Conservation (phyloP, 1,140 invertebrate genomes). For the Meteorus sp. region DNA sequence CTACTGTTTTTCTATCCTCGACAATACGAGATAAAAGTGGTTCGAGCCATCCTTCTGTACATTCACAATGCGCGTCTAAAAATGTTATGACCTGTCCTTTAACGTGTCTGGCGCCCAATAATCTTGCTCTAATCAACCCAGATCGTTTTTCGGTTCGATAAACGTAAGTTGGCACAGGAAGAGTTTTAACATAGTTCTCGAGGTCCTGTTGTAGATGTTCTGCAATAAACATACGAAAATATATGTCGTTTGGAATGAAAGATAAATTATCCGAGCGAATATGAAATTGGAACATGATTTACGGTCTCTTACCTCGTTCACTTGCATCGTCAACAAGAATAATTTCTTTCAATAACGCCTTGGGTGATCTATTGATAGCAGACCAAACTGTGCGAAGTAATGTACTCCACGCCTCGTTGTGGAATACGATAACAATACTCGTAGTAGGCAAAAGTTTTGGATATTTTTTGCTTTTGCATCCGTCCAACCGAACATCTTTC, state of each 20-base stretch:
- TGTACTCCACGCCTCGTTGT: slow-evolving; percentile 98
- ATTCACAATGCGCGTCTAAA: slow-evolving; percentile 95
- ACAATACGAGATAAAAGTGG: slow-evolving; percentile 88
- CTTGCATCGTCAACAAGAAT: slow-evolving; percentile 96
- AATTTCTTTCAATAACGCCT: slow-evolving; percentile 85
- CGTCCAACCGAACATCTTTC: slow-evolving; percentile 89
- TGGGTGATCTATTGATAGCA: slow-evolving; percentile 90
- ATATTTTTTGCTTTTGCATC: slow-evolving; percentile 79
- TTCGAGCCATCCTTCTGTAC: slow-evolving; percentile 93
- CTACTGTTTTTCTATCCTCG: slow-evolving; percentile 88
- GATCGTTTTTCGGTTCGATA: slow-evolving; percentile 87
- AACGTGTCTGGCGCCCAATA: slow-evolving; percentile 89
- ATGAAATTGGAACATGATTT: slow-evolving; percentile 17
- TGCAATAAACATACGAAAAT: slow-evolving; percentile 52
- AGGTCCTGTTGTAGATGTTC: slow-evolving; percentile 87
- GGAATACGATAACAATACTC: slow-evolving; percentile 95
- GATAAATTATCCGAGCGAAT: slow-evolving; percentile 9
- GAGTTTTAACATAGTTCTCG: slow-evolving; percentile 84
- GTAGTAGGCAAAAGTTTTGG: slow-evolving; percentile 80
- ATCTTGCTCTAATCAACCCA: slow-evolving; percentile 88
- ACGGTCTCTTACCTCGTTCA: slow-evolving; percentile 86
- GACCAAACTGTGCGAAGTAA: slow-evolving; percentile 94
- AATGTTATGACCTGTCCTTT: slow-evolving; percentile 95
- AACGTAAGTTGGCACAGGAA: slow-evolving; percentile 83
- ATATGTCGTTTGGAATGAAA: not conserved